Evolutionary conservation across 2,888 invertebrate species (phyloP), one percentile per base, ranked within the genome.

Genomic region (Hypsopygia costalis): DNA sequence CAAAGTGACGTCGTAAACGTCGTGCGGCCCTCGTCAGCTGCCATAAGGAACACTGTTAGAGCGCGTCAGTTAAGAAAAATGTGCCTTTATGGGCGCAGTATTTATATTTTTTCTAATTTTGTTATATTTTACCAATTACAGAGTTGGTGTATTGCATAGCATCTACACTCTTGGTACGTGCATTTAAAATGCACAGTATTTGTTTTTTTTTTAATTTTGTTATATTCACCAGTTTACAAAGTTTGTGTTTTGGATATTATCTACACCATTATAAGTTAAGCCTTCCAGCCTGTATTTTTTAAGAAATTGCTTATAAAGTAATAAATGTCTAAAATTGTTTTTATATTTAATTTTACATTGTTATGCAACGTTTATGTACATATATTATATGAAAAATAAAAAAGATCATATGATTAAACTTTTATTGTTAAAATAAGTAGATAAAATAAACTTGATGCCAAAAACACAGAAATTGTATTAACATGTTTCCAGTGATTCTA

Each of bases 1-100:
- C 78, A 91, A 94, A 81, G 98, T 98, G 50, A 95, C 98, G 8
- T 94, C 96, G 58, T 94, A 91, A 89, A 57, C 46, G 36, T 43
- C 49, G 54, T 51, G 47, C 57, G 56, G 44, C 34, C n/a, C n/a
- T n/a, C 49, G 31, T 40, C 25, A 40, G 44, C 36, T 38, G 44
- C 49, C 40, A 32, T 38, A 49, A 35, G 37, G 46, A 44, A 40
- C 4, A 9, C 6, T 20, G 25, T 16, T 16, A 16, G 4, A 16
- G 16, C 16, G 16, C 4, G 16, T 16, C 16, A 16, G 4, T 3
- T 4, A 16, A 2, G 16, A 16, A n/a, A n/a, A n/a, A 16, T 2
- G 16, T 16, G 16, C 16, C 16, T 4, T 16, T 16, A 16, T n/a
- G 16, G 3, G 16, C 16, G 4, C 16, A 16, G 16, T 16, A 16